Conservation (phyloP, 2,888 invertebrate genomes). For the Tinea pellionella region DNA sequence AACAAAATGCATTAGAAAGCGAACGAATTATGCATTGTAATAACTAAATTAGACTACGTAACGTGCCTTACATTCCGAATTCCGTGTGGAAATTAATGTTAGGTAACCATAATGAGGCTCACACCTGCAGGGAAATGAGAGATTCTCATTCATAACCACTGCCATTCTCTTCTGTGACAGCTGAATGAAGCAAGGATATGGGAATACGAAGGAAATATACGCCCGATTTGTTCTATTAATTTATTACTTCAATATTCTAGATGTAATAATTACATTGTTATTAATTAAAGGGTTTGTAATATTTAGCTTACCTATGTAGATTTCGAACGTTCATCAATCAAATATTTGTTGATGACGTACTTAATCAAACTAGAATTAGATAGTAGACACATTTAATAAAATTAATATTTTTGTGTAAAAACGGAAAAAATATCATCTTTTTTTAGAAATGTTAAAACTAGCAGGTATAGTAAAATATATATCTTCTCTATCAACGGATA, state of each 20-base stretch:
- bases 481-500: too few species aligned
- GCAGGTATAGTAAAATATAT: too few species aligned
- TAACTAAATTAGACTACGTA: slow-evolving; percentile 3
- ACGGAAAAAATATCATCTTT: too few species aligned
- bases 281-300: too few species aligned
- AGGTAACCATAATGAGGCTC: slow-evolving; percentile 5
- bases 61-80: not conserved
- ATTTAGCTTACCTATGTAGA: too few species aligned
- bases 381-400: too few species aligned
- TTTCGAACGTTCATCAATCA: too few species aligned
- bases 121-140: slow-evolving; percentile 6
- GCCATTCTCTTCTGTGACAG: not conserved
- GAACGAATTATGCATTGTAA: not conserved
- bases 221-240: not conserved
- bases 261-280: too few species aligned
- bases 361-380: too few species aligned
- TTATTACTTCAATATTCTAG: not conserved
- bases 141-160: slow-evolving; percentile 8
- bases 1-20: not conserved
- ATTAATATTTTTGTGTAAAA: too few species aligned
- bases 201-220: not conserved
- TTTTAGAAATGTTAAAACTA: too few species aligned
- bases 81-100: slow-evolving; percentile 3
- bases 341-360: too few species aligned
- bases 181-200: slow-evolving; percentile 4